Conservation (phyloP, 2,888 invertebrate species). For the Pilophorus perplexus region DNA sequence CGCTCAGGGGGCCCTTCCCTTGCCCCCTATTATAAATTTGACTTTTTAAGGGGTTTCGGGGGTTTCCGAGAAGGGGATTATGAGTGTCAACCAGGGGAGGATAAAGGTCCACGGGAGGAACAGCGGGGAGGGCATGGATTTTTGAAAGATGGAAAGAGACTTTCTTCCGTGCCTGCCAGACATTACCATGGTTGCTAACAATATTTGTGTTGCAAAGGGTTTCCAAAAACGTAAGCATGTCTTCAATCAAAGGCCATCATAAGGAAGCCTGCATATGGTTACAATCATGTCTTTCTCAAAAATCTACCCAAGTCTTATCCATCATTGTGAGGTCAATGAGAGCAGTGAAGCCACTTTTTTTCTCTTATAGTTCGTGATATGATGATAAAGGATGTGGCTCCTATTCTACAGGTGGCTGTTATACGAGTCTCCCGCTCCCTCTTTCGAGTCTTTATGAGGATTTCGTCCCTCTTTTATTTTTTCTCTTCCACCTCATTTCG, state of each 20-base stretch:
- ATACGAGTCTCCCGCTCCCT: background rate
- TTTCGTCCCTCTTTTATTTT: background rate
- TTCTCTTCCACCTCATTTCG: background rate
- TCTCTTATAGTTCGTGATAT: background rate
- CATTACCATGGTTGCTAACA: too few species aligned
- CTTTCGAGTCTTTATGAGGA: background rate
- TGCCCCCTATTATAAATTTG: constrained; percentile 19
- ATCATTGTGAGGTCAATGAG: too few species aligned
- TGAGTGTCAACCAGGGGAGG: constrained; percentile 28
- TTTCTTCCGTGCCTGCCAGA: too few species aligned
- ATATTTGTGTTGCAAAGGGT: too few species aligned
- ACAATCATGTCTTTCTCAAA: too few species aligned
- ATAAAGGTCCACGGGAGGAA: background rate
- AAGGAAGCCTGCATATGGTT: too few species aligned
- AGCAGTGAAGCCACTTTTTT: too few species aligned
- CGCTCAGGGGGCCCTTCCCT: background rate
- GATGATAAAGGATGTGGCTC: constrained; percentile 3
- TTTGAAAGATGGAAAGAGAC: too few species aligned
- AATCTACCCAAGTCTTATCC: too few species aligned
- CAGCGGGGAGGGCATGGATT: background rate
- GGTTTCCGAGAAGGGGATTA: constrained; percentile 7
- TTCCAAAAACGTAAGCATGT: too few species aligned
- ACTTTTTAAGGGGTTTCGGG: constrained; percentile 18
- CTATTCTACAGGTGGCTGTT: constrained; percentile 25
- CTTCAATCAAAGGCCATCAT: too few species aligned